Evolutionary conservation across 2,797 vertebrate genomes (phyloP), one percentile per base, ranked within the genome.

Genomic region (Acanthurus lineatus): DNA sequence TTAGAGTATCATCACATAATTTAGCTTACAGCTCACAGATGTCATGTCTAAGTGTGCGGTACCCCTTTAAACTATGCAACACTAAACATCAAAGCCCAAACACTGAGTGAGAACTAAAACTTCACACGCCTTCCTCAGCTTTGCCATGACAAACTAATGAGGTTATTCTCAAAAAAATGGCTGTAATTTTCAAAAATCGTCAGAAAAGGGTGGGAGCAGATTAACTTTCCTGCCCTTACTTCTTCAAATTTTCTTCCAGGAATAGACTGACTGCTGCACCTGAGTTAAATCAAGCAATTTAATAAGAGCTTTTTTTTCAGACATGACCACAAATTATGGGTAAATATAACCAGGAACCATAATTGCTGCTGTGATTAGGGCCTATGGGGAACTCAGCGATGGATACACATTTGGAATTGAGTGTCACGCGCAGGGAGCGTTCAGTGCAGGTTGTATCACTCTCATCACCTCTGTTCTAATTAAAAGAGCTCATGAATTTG

Each of bases 401-500:
- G 76, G 85, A 66, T 19, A 69, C 66, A 76, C 76, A 82, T 82
- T 85, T 69, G 74, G 81, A 59, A 89, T 68, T 80, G 77, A 71
- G 65, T 73, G 79, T 73, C 64, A 70, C 22, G 58, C 25, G 47
- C 49, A n/a, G 61, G 51, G 49, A 83, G 38, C n/a, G 12, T 28
- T n/a, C 68, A 70, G 61, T 73, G 61, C 79, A 69, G 53, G 17
- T 59, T 65, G 58, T 11, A 77, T 84, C 73, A 57, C 63, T 61
- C 71, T 81, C 80, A 84, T 88, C 84, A 76, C 82, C 84, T 85
- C 84, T 54, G 63, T 84, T 88, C 79, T 86, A 90, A 92, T 88
- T 88, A 90, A 93, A 91, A 72, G 61, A 90, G 79, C 78, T 70
- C 80, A 79, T 49, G 63, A 88, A 86, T 89, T 85, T 81, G 42